Percentiles rank a stretch among this genome's conserved stretches.
phyloP scores from a whole-genome alignment of 2,888 invertebrate genomes.

The Volucella inanis region DNA sequence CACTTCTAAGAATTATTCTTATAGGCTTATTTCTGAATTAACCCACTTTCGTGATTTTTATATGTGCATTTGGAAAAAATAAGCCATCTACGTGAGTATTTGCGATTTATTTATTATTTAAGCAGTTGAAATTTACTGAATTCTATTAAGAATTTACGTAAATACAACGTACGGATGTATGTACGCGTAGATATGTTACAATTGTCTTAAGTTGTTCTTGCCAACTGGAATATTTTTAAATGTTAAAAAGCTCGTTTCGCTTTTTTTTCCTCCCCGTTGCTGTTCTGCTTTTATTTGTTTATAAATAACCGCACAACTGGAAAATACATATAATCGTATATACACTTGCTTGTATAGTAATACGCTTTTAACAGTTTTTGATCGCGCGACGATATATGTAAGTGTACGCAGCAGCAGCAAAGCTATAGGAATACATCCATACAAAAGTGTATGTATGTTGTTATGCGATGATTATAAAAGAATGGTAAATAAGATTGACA shows the following conservation, averaged over 20 bases:
- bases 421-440: no score
- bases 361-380: conserved; percentile 26
- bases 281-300: conserved; percentile 32
- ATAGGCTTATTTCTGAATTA: no score
- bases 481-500: conserved; percentile 47
- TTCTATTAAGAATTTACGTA: conserved; percentile 24
- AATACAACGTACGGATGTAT: conserved; percentile 12
- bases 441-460: not conserved
- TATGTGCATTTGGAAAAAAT: not conserved
- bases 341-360: conserved; percentile 9
- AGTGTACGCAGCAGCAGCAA: no score
- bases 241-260: conserved; percentile 40
- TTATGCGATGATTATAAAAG: conserved; percentile 30
- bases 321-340: conserved; percentile 3
- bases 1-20: no score
- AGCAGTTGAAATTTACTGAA: conserved; percentile 14
- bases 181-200: not conserved
- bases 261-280: not conserved
- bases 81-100: not conserved
- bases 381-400: conserved; percentile 1
- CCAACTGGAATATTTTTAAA: conserved; percentile 47
- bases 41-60: no score
- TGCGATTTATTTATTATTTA: not conserved
- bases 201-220: conserved; percentile 16
- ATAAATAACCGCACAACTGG: conserved; percentile 54